These are phyloP conservation scores for Acanthochromis polyacanthus DNA, from an alignment of 2,113 vertebrate species.

Conservation along the genomic window DNA sequence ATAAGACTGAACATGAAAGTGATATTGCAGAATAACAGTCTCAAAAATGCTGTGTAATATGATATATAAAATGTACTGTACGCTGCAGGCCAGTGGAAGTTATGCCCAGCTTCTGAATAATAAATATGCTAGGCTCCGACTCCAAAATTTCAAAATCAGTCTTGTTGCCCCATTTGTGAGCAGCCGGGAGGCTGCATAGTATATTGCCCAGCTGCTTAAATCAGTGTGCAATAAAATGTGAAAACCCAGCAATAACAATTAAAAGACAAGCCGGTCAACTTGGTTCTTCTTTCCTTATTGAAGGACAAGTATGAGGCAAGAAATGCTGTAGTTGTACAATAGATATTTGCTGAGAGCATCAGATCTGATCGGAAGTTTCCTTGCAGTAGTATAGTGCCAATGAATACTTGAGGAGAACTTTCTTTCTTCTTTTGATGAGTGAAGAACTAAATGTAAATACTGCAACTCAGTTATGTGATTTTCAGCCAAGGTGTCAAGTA, in stretches of 20 bases:
- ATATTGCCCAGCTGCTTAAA: background rate
- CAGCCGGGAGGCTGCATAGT: slow-evolving; percentile 16
- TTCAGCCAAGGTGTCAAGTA: too few relatives aligned
- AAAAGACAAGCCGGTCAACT: background rate
- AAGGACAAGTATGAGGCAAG: background rate
- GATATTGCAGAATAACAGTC: background rate
- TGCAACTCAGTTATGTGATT: too few relatives aligned
- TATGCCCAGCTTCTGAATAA: slow-evolving; percentile 51
- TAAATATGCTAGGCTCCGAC: slow-evolving; percentile 16
- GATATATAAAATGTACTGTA: slow-evolving; percentile 21
- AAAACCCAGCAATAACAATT: slow-evolving; percentile 1
- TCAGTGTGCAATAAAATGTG: background rate
- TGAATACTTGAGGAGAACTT: slow-evolving; percentile 6
- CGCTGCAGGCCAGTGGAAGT: slow-evolving; percentile 28
- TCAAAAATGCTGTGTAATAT: slow-evolving; percentile 14
- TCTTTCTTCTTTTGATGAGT: background rate
- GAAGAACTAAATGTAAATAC: too few relatives aligned
- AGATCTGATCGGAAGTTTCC: background rate
- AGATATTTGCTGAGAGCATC: background rate
- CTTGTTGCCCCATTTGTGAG: slow-evolving; percentile 24
- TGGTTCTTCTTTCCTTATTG: background rate
- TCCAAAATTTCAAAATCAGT: slow-evolving; percentile 27
- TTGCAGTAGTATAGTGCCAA: background rate
- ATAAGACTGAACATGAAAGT: background rate
- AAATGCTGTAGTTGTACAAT: background rate